Evolutionary conservation across 2,797 vertebrate genomes (phyloP), one percentile per base, ranked within the genome.

Genomic region (Sebastes vulpes): DNA sequence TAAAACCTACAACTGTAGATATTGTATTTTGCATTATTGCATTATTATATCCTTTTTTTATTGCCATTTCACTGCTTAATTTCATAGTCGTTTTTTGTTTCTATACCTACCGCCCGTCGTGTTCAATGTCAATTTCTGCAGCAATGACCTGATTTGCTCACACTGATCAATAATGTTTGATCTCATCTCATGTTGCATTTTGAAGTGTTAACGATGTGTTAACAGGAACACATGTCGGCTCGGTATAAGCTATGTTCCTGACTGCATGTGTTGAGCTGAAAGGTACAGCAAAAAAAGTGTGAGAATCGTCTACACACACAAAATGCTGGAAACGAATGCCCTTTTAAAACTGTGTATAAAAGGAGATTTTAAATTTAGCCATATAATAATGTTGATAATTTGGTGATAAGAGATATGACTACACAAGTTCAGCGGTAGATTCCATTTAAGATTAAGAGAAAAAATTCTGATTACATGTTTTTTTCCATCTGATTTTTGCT

Each of bases 111-210:
- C 70, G 18, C 9, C 8, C 3, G 29, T 61, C 21, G 1, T 59
- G 4, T 54, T 75, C 21, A 54, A 2, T 64, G 7, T 72, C 11
- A 48, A 2, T 35, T 29, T 60, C 66, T 61, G 29, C 46, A 65
- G 58, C 46, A 26, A 11, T 48, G 25, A 86, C 20, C 28, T 12
- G 25, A 74, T 83, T 78, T 61, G 21, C 50, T 68, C 26, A 58
- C 1, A 2, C 7, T 14, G 52, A 80, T 88, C 67, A 32, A 42
- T 48, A 71, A 65, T 54, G 28, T 83, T 82, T 87, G 8, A 75
- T 63, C 58, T 42, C 11, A 29, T 54, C 50, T 57, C 29, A 29
- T 65, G 18, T 38, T 81, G 10, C 4, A 18, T 77, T 69, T 72
- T 23, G 3, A 71, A 58, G 29, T 69, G 53, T 58, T 58, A 52